These are phyloP conservation scores for Oryzias woworae DNA, from an alignment of 2,113 vertebrate species.

Conservation along the genomic window DNA sequence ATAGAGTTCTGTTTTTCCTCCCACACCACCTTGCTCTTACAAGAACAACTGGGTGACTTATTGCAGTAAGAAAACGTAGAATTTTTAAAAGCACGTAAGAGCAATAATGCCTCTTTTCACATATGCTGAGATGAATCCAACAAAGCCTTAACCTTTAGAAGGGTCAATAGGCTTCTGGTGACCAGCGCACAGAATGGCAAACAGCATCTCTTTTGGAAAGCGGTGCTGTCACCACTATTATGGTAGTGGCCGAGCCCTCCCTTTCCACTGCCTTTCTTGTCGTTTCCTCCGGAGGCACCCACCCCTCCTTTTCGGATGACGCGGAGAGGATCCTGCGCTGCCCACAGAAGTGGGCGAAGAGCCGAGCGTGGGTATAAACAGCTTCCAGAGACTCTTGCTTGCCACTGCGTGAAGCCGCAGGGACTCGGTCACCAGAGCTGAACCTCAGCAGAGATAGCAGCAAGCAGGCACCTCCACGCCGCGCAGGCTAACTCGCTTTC, in stretches of 20 bases:
- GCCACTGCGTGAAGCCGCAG: constrained; percentile 66
- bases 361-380: constrained; percentile 62
- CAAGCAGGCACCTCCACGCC: constrained; percentile 72
- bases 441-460: constrained; percentile 81
- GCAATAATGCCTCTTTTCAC: not conserved
- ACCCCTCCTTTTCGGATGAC: constrained; percentile 56
- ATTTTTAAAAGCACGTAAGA: no score
- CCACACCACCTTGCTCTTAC: constrained; percentile 21
- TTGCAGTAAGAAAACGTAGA: no score
- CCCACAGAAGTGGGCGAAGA: constrained; percentile 67
- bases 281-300: constrained; percentile 58
- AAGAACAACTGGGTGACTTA: not conserved
- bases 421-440: constrained; percentile 71
- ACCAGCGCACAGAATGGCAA: not conserved
- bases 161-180: not conserved
- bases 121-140: not conserved
- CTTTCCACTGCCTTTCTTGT: constrained; percentile 58
- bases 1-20: not conserved
- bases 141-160: not conserved
- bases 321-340: constrained; percentile 67
- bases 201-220: not conserved
- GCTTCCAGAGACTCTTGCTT: constrained; percentile 18
- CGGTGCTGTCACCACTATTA: constrained; percentile 4
- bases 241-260: constrained; percentile 2
- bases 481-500: constrained; percentile 83